phyloP scores from a whole-genome alignment of 1,140 invertebrate species.

The Pteromalus puparum region DNA sequence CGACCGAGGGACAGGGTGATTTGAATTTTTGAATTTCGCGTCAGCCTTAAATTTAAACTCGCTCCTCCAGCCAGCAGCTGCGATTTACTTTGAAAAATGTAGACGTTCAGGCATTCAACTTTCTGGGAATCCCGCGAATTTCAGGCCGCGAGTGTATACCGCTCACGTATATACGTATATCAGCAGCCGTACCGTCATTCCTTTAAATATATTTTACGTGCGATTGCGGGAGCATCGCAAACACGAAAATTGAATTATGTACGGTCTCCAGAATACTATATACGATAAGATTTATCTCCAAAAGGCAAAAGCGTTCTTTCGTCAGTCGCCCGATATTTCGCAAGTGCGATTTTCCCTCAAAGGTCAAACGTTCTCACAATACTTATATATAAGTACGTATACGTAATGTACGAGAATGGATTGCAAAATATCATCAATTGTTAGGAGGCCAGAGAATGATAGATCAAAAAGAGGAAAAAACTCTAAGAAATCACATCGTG shows the following conservation, averaged over 20 bases:
- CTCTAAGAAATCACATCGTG: not conserved
- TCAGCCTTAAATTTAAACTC: conserved; percentile 24
- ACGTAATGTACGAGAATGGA: not conserved
- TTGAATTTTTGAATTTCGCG: conserved; percentile 5
- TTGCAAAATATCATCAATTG: too few species aligned
- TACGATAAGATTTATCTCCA: too few species aligned
- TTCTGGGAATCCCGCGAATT: conserved; percentile 44
- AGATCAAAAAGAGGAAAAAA: conserved; percentile 15
- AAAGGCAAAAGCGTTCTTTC: too few species aligned
- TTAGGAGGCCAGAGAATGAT: too few species aligned
- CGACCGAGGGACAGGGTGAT: too few species aligned
- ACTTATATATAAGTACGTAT: not conserved
- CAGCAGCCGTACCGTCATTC: not conserved
- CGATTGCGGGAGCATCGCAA: too few species aligned
- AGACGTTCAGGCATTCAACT: conserved; percentile 30
- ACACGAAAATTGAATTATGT: too few species aligned
- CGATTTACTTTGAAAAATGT: conserved; percentile 33
- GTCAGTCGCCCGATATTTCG: not conserved
- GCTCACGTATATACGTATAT: too few species aligned
- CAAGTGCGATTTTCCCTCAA: not conserved
- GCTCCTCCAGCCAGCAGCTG: not conserved
- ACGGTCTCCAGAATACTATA: too few species aligned
- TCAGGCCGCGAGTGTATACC: not conserved
- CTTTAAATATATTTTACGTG: not conserved
- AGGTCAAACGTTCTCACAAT: not conserved